phyloP scores from a whole-genome alignment of 2,888 invertebrate species.

The Torymus texanus region DNA sequence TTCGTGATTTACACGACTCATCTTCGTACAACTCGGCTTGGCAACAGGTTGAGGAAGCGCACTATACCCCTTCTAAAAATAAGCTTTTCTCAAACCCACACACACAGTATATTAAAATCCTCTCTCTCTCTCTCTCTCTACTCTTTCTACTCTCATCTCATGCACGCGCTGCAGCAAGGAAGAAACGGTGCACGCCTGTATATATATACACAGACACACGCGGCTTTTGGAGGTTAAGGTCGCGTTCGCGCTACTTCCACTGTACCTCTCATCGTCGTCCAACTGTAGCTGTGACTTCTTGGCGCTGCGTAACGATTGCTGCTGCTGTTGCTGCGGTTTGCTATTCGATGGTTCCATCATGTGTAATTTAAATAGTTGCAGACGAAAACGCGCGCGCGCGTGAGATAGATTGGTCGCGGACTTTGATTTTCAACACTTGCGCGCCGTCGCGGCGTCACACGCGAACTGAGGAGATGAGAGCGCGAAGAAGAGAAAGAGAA shows the following conservation, averaged over 20 bases:
- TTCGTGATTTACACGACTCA: not conserved
- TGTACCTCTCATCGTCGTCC: not conserved
- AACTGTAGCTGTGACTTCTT: no score
- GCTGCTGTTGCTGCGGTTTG: no score
- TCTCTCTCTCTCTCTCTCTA: not conserved
- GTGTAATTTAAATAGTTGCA: no score
- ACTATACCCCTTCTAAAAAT: constrained; percentile 35
- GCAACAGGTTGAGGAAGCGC: constrained; percentile 47
- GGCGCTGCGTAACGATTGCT: no score
- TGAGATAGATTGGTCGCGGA: no score
- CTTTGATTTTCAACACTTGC: no score
- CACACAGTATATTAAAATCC: not conserved
- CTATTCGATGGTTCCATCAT: no score
- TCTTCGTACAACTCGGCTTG: constrained; percentile 30
- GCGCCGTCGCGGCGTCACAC: no score
- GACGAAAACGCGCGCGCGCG: no score
- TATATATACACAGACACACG: not conserved
- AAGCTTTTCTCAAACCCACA: constrained; percentile 6
- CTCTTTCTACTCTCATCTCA: not conserved
- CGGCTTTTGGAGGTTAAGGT: constrained; percentile 50
- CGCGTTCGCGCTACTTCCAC: not conserved
- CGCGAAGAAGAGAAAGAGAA: no score
- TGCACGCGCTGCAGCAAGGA: not conserved
- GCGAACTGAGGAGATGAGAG: no score
- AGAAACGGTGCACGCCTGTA: not conserved